Evolutionary conservation across 2,797 vertebrate genomes (phyloP).

Genomic region (Apodemus agrarius): DNA sequence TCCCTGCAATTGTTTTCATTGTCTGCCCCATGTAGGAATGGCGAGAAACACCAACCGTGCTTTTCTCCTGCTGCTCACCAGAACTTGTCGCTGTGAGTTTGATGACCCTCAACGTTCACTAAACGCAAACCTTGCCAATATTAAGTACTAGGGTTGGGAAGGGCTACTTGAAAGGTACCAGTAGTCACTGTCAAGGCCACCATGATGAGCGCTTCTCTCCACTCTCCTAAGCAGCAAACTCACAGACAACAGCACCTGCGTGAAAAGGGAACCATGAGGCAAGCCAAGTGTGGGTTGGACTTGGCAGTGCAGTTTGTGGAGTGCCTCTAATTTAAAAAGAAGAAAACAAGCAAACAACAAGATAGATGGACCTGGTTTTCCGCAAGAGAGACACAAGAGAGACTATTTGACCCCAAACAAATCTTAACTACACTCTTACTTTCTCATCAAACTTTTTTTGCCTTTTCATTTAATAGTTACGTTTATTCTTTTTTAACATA

Average conservation of each 20-base stretch:
- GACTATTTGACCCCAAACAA: neutral
- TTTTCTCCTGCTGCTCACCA: neutral
- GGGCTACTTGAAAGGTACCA: neutral
- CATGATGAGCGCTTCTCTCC: neutral
- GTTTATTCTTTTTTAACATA: neutral
- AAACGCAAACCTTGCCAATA: neutral
- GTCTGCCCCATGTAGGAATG: neutral
- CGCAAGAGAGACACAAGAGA: neutral
- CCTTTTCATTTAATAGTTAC: neutral
- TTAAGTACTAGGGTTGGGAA: neutral
- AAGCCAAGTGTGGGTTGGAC: neutral
- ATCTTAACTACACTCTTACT: neutral
- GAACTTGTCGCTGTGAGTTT: neutral
- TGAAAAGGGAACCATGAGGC: constrained; percentile 29
- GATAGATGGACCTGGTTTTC: neutral
- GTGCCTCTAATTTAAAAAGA: neutral
- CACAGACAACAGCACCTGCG: neutral
- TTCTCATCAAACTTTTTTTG: neutral
- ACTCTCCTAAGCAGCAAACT: constrained; percentile 58
- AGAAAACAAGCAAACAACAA: neutral
- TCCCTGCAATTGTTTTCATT: neutral
- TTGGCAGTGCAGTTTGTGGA: neutral
- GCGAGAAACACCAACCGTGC: neutral
- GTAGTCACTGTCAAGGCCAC: neutral
- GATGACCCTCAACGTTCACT: constrained; percentile 23